phyloP scores from a whole-genome alignment of 2,797 vertebrate genomes.

The Megaceryle alcyon region DNA sequence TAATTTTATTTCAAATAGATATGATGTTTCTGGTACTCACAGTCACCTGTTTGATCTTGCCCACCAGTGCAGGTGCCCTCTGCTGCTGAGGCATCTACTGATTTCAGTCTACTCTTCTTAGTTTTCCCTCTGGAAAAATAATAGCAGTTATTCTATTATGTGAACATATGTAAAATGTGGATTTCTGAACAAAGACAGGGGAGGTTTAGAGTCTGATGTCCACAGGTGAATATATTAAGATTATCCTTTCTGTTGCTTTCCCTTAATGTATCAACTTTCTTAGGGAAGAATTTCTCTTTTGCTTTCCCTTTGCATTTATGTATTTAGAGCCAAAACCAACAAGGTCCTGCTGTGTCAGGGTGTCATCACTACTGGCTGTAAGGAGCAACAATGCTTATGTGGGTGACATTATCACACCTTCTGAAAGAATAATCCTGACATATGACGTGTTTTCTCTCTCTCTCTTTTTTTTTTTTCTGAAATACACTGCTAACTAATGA shows the following conservation, averaged over 20 bases:
- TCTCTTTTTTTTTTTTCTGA: background rate
- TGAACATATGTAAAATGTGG: background rate
- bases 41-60: background rate
- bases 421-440: background rate
- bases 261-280: background rate
- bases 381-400: background rate
- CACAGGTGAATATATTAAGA: background rate
- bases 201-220: background rate
- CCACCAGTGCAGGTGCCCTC: background rate
- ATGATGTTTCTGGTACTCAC: background rate
- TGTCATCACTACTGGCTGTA: background rate
- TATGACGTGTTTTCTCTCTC: background rate
- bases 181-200: background rate
- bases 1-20: accelerated
- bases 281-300: background rate
- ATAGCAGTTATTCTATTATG: background rate
- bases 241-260: background rate
- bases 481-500: background rate
- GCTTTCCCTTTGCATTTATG: background rate
- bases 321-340: background rate
- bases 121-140: background rate
- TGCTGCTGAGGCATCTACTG: background rate
- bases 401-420: background rate
- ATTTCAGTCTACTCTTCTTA: background rate
- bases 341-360: background rate